Conservation (phyloP, 2,797 vertebrate genomes). For the Tympanoctomys barrerae region DNA sequence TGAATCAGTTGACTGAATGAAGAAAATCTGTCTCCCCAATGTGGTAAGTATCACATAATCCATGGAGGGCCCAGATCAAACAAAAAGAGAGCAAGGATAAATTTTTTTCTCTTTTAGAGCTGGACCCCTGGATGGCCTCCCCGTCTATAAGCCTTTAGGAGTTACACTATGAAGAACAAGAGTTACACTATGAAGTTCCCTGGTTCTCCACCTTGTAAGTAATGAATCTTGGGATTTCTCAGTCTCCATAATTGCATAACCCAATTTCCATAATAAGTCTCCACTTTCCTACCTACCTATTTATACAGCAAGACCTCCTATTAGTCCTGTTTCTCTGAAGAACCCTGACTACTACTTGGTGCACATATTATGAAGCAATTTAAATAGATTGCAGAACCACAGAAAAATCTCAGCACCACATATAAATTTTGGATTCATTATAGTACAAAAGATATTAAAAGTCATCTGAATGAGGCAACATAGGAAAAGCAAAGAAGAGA, state of each 20-base stretch:
- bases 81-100: not conserved
- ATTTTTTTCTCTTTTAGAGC: not conserved
- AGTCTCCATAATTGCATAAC: not conserved
- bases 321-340: not conserved
- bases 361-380: not conserved
- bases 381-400: not conserved
- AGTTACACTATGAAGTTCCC: not conserved
- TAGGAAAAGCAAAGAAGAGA: not conserved
- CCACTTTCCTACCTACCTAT: not conserved
- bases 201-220: not conserved
- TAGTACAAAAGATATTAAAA: not conserved
- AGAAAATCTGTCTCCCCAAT: not conserved
- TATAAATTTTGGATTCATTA: not conserved
- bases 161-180: too few relatives aligned
- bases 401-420: not conserved
- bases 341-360: not conserved
- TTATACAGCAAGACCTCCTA: not conserved
- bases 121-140: not conserved
- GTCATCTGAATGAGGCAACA: not conserved
- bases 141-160: not conserved
- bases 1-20: not conserved
- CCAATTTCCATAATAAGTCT: not conserved
- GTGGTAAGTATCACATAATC: not conserved
- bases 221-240: not conserved
- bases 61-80: not conserved